Conservation (phyloP, 2,797 vertebrate species). For the Cossypha heuglini region DNA sequence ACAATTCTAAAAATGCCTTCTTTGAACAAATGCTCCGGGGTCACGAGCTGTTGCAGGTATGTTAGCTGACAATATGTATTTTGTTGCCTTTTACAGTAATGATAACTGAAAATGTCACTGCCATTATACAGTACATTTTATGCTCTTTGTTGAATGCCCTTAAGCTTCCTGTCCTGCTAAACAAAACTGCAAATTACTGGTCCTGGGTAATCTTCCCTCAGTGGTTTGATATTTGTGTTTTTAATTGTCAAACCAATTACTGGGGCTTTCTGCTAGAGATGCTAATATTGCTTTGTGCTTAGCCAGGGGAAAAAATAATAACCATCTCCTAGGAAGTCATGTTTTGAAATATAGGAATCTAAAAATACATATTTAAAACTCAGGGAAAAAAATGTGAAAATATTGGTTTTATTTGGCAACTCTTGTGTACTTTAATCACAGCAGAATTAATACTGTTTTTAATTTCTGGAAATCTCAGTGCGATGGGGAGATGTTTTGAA, state of each 20-base stretch:
- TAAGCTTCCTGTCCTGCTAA: conserved; percentile 65
- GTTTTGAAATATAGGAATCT: not conserved
- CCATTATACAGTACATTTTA: conserved; percentile 53
- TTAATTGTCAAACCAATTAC: conserved; percentile 78
- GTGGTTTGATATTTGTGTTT: conserved; percentile 71
- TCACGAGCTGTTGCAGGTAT: not conserved
- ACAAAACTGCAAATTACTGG: conserved; percentile 66
- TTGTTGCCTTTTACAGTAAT: conserved; percentile 70
- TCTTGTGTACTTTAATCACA: not conserved
- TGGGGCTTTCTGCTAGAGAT: conserved; percentile 20
- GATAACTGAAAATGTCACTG: conserved; percentile 72
- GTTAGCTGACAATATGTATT: conserved; percentile 53
- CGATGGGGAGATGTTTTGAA: not conserved
- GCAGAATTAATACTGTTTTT: conserved; percentile 15
- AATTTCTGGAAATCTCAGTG: conserved; percentile 24
- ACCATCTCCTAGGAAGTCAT: not conserved
- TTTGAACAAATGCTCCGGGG: conserved; percentile 19
- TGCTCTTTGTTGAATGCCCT: conserved; percentile 63
- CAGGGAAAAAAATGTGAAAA: not conserved
- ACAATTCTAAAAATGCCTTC: not conserved
- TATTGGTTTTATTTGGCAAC: not conserved
- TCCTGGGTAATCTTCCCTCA: conserved; percentile 55
- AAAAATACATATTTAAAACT: not conserved
- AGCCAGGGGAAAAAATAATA: conserved; percentile 18
- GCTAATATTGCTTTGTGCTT: conserved; percentile 12